Base-by-base conservation (phyloP, 2,113 vertebrate species). In the Spermophilus dauricus region DNA sequence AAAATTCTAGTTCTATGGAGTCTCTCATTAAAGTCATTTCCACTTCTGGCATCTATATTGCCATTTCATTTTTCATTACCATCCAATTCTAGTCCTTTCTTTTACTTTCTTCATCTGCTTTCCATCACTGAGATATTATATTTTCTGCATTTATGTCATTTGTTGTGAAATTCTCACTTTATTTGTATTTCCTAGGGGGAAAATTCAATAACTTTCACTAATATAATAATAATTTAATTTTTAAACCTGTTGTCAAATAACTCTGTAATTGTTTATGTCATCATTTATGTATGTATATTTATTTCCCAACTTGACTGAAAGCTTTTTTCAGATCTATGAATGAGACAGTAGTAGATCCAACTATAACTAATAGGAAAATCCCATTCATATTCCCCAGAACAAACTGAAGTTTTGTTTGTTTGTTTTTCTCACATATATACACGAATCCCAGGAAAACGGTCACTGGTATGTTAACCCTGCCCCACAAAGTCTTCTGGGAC, bases 81-180 rank as follows among this genome's bases (percentile, higher is more conserved):
- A 4, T 56, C 61, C 34, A 48, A 2, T 58, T 70, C 58, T 63
- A 24, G 10, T 9, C 17, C 17, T 93, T 75, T 61, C 45, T 91
- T 51, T 37, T 61, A n/a, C 1, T 26, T 8, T 77, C 13, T 22
- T 92, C 91, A 73, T 86, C 80, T 93, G 82, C 63, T 86, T 89
- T 86, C 80, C 37, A 89, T 85, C 30, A 93, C 16, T 56, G 81
- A 63, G 8, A 42, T 77, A 72, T 48, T 88, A 87, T 53, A 65
- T 0, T 61, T 94, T 76, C 70, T 91, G 11, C 2, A 37, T 72
- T 86, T 90, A 91, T 67, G 34, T 77, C 24, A 76, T 77, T 69
- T 92, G 63, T 84, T 76, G 65, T 76, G 45, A 61, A 94, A 88
- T 67, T 85, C 51, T 91, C 56, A 26, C 56, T 53, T 58, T 32